Base-by-base conservation (phyloP, 2,113 vertebrate genomes). In the Calypte anna region DNA sequence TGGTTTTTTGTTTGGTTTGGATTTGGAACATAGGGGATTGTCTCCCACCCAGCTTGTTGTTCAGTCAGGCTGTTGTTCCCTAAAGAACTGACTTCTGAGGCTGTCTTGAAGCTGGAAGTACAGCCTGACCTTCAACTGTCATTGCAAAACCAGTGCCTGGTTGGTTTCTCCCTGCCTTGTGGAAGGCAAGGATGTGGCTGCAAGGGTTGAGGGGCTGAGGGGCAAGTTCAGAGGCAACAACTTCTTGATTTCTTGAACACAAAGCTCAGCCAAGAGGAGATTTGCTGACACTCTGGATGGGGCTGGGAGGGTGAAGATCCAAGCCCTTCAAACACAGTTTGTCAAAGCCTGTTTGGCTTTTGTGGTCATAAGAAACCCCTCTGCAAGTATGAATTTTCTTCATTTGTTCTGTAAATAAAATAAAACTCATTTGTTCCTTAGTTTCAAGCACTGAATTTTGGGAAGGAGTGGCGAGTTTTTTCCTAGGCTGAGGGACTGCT, bases 371-470 rank as follows among this genome's bases (percentile, higher is more conserved):
- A 40, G 19, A 51, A 70, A 50, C 38, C 31, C 86, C 23, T 48
- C 72, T 50, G 14, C 55, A 50, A 57, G 6, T 10, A 20, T 1
- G 9, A 5, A 31, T 43, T 63, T 86, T 76, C 30, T 46, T 80
- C 36, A 1, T 17, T 6, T 19, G 31, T 15, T 57, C 81, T 95
- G 94, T 96, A 93, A 94, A 97, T 93, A 93, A 86, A 94, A 88
- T 66, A 64, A 51, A 94, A 27, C 14, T 82, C 28, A 12, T 77
- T 82, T 72, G 36, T 79, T 94, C 90, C 82, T 76, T 90, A 51
- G 13, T 55, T 85, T 73, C 44, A 62, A 89, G 21, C 20, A 2
- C 20, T 68, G 73, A 14, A 19, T 57, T 54, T 63, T 30, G 21
- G 53, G 53, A 12, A 59, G 7, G 59, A 36, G 33, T 2, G 27